Percentiles rank a stretch among this genome's conserved stretches.
Conservation (phyloP, 1,140 invertebrate species). For the Maconellicoccus hirsutus region DNA sequence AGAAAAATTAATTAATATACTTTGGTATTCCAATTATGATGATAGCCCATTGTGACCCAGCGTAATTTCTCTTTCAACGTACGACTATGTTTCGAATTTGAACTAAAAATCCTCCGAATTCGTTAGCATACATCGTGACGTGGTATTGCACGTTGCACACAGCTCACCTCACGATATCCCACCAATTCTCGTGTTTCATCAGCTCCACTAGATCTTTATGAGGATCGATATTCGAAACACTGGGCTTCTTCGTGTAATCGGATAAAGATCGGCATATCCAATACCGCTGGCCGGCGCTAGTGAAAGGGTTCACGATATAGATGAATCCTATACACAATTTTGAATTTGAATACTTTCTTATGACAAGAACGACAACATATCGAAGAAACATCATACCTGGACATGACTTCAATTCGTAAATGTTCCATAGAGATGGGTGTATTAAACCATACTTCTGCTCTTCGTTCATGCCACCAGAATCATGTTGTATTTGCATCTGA, state of each 20-base stretch:
- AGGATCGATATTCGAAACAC: constrained; percentile 62
- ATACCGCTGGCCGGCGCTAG: constrained; percentile 55
- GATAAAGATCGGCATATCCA: constrained; percentile 69
- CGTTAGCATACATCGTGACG: no score
- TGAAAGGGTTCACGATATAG: constrained; percentile 76
- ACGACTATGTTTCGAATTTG: neutral
- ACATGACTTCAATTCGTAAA: constrained; percentile 16
- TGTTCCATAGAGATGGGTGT: constrained; percentile 21
- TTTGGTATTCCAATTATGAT: constrained; percentile 93
- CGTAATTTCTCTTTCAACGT: constrained; percentile 47
- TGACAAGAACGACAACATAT: neutral
- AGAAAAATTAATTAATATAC: constrained; percentile 39
- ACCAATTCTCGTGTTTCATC: constrained; percentile 36
- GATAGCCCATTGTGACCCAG: constrained; percentile 88
- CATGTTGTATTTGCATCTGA: no score
- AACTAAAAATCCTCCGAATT: neutral
- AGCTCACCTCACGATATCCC: constrained; percentile 36
- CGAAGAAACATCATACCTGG: constrained; percentile 23
- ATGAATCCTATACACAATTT: constrained; percentile 47
- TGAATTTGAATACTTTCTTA: neutral
- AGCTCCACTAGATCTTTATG: constrained; percentile 37
- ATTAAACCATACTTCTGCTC: neutral
- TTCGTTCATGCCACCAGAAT: neutral
- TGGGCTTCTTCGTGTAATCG: constrained; percentile 62
- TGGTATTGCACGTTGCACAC: neutral